These are phyloP conservation scores for Drosophila arizonae DNA, from an alignment of 1,140 invertebrate species.

Conservation along the genomic window DNA sequence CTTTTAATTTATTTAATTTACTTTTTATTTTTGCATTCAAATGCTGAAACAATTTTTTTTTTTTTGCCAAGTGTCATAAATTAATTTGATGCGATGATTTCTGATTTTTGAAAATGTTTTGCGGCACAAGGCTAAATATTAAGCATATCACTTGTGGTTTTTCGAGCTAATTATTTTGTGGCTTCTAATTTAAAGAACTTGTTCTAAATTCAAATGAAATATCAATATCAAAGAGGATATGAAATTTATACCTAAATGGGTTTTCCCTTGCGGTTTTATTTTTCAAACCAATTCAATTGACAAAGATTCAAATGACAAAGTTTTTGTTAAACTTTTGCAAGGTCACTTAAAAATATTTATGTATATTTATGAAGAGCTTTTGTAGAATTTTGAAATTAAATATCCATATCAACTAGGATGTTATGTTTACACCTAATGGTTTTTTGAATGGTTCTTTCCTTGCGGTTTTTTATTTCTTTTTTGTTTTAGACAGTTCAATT, in stretches of 20 bases:
- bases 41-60: conserved; percentile 11
- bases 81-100: no score
- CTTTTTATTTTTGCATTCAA: not conserved
- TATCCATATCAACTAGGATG: conserved; percentile 33
- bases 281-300: conserved; percentile 6
- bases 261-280: conserved; percentile 12
- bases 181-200: conserved; percentile 16
- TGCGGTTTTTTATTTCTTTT: conserved; percentile 1
- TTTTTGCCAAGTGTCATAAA: not conserved
- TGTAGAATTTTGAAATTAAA: not conserved
- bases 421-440: not conserved
- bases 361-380: no score
- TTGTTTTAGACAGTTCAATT: conserved; percentile 9
- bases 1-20: not conserved
- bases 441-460: conserved; percentile 13
- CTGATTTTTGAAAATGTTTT: conserved; percentile 1
- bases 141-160: not conserved
- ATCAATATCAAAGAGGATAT: conserved; percentile 33
- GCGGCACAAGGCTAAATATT: not conserved
- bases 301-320: conserved; percentile 4
- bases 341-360: conserved; percentile 43
- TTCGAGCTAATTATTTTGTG: conserved; percentile 33
- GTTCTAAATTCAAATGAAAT: conserved; percentile 14
- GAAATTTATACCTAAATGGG: conserved; percentile 1
- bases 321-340: conserved; percentile 30